Evolutionary conservation across 2,113 vertebrate genomes (phyloP).

Genomic region (Gymnogyps californianus): DNA sequence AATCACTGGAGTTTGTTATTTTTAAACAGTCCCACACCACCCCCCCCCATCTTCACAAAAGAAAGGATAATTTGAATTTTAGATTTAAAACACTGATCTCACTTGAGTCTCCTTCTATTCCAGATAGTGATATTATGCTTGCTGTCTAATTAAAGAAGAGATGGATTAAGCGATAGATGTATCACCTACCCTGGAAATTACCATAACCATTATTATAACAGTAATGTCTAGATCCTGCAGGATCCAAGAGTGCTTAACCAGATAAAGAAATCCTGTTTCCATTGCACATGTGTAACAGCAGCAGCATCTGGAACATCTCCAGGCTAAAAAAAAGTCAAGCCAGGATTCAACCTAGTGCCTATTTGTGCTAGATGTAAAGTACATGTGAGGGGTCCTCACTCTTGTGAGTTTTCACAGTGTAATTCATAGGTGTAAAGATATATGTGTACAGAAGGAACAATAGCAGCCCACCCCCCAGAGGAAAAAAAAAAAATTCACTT

Average conservation of each 20-base stretch:
- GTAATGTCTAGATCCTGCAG: background rate
- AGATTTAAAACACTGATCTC: conserved; percentile 27
- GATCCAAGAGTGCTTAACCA: background rate
- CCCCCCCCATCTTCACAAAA: background rate
- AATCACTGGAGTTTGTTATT: background rate
- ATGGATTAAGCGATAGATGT: background rate
- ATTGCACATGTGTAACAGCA: background rate
- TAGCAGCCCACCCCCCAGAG: background rate
- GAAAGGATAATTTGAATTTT: conserved; percentile 16
- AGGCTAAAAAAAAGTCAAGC: background rate
- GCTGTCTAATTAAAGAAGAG: conserved; percentile 33
- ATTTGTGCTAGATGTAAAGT: background rate
- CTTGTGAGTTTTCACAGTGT: background rate
- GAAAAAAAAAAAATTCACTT: background rate
- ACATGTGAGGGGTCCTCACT: accelerated
- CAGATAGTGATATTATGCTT: background rate
- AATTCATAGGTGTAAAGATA: background rate
- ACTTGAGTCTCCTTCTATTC: background rate
- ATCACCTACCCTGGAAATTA: conserved; percentile 3
- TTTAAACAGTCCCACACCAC: background rate
- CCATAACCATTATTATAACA: background rate
- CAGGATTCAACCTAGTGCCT: background rate
- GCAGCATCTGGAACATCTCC: background rate
- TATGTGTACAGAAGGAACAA: background rate
- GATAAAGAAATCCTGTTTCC: background rate